Percentiles rank a stretch among this genome's conserved stretches.
Evolutionary conservation across 2,797 vertebrate species (phyloP).

Genomic region (Argya squamiceps): DNA sequence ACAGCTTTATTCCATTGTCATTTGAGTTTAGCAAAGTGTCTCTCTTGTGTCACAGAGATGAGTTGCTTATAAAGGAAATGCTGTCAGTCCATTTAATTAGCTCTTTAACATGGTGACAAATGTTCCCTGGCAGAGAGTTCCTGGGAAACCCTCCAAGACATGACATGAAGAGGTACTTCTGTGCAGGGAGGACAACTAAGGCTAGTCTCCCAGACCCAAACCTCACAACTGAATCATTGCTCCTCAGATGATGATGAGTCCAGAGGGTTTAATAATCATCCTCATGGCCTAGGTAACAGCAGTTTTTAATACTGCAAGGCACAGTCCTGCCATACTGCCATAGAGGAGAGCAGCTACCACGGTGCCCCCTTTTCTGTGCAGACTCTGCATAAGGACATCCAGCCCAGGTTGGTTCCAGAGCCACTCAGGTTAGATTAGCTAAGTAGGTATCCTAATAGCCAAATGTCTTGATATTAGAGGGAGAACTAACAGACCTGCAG

Average conservation of each 20-base stretch:
- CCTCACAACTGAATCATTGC: background rate
- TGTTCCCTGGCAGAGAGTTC: slow-evolving; percentile 7
- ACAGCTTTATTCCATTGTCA: background rate
- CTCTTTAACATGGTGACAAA: slow-evolving; percentile 33
- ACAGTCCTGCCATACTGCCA: background rate
- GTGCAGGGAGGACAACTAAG: background rate
- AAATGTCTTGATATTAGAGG: background rate
- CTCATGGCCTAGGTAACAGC: rapidly evolving
- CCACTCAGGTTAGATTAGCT: background rate
- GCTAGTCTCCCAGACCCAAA: background rate
- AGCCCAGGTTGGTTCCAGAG: background rate
- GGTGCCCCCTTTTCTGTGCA: background rate
- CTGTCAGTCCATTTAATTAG: slow-evolving; percentile 28
- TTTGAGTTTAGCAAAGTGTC: background rate
- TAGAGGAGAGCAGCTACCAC: background rate
- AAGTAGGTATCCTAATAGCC: background rate
- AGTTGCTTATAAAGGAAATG: slow-evolving; percentile 33
- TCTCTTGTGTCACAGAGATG: background rate
- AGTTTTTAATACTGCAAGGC: background rate
- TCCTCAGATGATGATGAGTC: background rate
- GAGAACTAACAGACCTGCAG: rapidly evolving
- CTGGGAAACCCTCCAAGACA: slow-evolving; percentile 41
- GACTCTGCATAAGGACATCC: background rate
- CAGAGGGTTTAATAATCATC: background rate
- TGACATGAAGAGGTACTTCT: slow-evolving; percentile 36